phyloP scores from a whole-genome alignment of 2,888 invertebrate species.

The Catotricha subobsoleta region DNA sequence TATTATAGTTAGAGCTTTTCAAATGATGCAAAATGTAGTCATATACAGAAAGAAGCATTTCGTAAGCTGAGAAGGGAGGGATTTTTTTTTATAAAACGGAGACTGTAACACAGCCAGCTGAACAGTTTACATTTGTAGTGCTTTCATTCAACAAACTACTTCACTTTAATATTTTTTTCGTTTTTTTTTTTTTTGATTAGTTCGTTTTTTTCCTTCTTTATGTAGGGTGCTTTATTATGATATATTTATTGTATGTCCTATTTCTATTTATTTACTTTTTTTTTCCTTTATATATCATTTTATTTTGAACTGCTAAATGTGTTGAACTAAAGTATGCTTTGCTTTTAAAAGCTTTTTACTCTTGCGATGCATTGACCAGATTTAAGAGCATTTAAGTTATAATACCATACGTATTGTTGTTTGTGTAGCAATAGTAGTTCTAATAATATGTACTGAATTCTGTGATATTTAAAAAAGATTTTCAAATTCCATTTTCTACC shows the following conservation, averaged over 20 bases:
- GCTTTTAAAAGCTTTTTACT: slow-evolving; percentile 4
- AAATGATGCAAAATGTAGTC: too few species aligned
- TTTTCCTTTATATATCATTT: background rate
- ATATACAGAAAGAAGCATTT: too few species aligned
- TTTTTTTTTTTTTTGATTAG: background rate
- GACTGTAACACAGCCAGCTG: too few species aligned
- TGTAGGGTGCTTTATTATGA: too few species aligned
- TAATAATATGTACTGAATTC: background rate
- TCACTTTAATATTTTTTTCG: slow-evolving; percentile 5
- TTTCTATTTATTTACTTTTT: background rate
- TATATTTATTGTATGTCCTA: too few species aligned
- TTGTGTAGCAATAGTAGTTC: too few species aligned
- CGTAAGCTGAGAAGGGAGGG: too few species aligned
- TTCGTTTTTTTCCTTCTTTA: background rate
- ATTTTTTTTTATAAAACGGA: too few species aligned
- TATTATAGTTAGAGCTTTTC: too few species aligned
- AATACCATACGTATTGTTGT: too few species aligned
- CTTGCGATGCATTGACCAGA: slow-evolving; percentile 5
- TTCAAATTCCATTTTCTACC: background rate
- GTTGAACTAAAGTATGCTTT: background rate
- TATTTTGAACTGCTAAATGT: background rate
- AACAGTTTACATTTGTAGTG: too few species aligned
- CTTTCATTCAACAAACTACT: too few species aligned
- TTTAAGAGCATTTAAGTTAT: slow-evolving; percentile 4
- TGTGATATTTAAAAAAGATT: background rate